phyloP scores from a whole-genome alignment of 1,140 invertebrate species.

The Cyphomyrmex costatus region DNA sequence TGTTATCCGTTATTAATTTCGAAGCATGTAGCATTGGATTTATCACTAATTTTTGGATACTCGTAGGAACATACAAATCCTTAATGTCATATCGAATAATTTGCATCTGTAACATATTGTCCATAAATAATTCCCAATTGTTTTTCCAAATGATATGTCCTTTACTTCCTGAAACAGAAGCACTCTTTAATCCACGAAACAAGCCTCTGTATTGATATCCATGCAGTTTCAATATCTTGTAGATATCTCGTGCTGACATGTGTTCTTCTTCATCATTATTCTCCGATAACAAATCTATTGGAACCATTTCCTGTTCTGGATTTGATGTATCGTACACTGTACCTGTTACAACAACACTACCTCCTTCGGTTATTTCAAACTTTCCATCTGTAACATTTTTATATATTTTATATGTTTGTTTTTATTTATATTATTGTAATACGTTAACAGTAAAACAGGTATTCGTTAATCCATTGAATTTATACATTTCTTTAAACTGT shows the following conservation, averaged over 20 bases:
- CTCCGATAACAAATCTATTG: too few relatives aligned
- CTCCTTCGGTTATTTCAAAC: too few relatives aligned
- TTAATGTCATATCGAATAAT: slow-evolving; percentile 92
- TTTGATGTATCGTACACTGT: too few relatives aligned
- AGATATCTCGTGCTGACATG: slow-evolving; percentile 91
- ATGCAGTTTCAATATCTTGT: slow-evolving; percentile 95
- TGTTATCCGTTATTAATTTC: slow-evolving; percentile 78
- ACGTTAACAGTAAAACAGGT: too few relatives aligned
- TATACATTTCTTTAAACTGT: too few relatives aligned
- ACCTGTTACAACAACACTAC: too few relatives aligned
- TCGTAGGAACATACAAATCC: slow-evolving; percentile 93
- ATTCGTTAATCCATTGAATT: too few relatives aligned
- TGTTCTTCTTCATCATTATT: slow-evolving; percentile 47
- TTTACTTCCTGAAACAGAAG: slow-evolving; percentile 84
- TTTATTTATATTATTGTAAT: too few relatives aligned
- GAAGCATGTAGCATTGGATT: slow-evolving; percentile 90
- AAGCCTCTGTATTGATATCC: slow-evolving; percentile 96
- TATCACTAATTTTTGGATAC: slow-evolving; percentile 93
- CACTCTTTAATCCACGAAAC: slow-evolving; percentile 90
- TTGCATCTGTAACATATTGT: slow-evolving; percentile 96
- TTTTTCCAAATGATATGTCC: slow-evolving; percentile 90
- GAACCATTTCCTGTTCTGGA: too few relatives aligned
- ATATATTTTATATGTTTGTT: too few relatives aligned
- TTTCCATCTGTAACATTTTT: too few relatives aligned
- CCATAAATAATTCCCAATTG: slow-evolving; percentile 97